Conservation (phyloP, 2,797 vertebrate species). For the Molossus alvarezi region DNA sequence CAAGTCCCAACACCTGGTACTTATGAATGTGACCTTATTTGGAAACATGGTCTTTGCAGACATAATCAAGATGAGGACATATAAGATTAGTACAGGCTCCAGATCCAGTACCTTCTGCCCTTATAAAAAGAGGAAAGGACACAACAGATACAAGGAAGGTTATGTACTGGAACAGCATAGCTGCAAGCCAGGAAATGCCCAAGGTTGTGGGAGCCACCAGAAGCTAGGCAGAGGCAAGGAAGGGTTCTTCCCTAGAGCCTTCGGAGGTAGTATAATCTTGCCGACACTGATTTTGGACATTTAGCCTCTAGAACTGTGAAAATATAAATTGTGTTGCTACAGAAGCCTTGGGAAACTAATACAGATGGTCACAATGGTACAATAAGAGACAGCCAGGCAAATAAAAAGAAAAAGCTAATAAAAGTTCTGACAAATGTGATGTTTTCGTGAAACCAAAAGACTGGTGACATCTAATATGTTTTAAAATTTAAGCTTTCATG, state of each 20-base stretch:
- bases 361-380: neutral
- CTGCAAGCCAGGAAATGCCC: neutral
- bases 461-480: neutral
- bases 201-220: neutral
- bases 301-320: neutral
- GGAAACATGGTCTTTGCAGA: neutral
- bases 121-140: constrained; percentile 5
- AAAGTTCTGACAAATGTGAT: constrained; percentile 6
- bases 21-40: constrained; percentile 18
- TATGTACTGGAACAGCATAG: neutral
- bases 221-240: neutral
- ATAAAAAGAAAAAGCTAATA: neutral
- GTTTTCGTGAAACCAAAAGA: constrained; percentile 39
- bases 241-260: neutral
- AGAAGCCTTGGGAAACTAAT: constrained; percentile 38
- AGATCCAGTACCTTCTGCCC: neutral
- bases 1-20: neutral
- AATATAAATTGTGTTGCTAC: neutral
- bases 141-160: neutral
- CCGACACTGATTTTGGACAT: neutral
- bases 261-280: neutral
- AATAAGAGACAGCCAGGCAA: neutral
- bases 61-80: neutral
- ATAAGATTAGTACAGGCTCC: neutral
- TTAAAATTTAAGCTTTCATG: constrained; percentile 14